Base-by-base conservation (phyloP, 2,888 invertebrate species). In the Lithophane semibrunnea region DNA sequence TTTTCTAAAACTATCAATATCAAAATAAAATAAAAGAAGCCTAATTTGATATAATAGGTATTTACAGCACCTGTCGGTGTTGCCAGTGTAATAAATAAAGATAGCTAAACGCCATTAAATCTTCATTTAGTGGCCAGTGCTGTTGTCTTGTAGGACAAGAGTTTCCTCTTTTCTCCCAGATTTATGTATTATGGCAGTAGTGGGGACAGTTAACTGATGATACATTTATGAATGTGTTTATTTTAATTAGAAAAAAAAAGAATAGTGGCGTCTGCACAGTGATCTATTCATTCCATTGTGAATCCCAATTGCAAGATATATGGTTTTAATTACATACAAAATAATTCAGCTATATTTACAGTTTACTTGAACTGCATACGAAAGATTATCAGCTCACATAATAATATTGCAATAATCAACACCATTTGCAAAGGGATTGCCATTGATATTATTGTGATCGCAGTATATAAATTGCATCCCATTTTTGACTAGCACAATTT, bases 31-130 rank as follows among this genome's bases (percentile, higher is more conserved):
- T 44, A 77, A 82, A 72, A 54, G 44, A 73, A 77, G 52, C 68
- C 73, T 84, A 77, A 79, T 86, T 79, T 82, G 75, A 63, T 80
- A 78, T 87, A 88, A 85, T 83, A 84, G 21, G 88, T 87, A 88
- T 84, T 83, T 87, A 85, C 83, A 80, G 72, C 85, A 83, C 70
- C 82, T 84, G 73, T 70, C 69, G 64, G 66, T 82, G 79, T 79
- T 79, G 44, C 83, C 47, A 82, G 79, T 72, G 76, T 79, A 84
- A 87, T 88, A 88, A 88, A 88, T 88, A 88, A 86, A 88, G 85
- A 82, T 85, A 87, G 67, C 84, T 85, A 88, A 86, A 84, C 75
- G 79, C 75, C 83, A 80, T 85, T 88, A 88, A 87, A 88, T 88
- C 88, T 88, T 88, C 88, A 88, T 88, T 87, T 83, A 80, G 80